These are phyloP conservation scores for Tuberolachnus salignus DNA, from an alignment of 2,888 invertebrate species.

Conservation along the genomic window DNA sequence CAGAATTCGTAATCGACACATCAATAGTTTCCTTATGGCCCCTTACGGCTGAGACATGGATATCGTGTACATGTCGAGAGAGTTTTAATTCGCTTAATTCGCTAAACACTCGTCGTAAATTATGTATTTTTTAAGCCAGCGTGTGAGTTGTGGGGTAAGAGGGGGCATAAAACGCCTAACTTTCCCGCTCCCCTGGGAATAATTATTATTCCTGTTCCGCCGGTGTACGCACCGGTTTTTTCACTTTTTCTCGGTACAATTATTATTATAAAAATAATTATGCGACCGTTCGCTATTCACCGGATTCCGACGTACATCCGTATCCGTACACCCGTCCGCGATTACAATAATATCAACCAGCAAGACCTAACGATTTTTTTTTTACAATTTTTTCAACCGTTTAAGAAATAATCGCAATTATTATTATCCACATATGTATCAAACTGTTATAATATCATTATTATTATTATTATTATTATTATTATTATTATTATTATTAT, in stretches of 20 bases:
- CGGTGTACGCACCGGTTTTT: no score
- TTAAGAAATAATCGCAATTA: not conserved
- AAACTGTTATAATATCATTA: constrained; percentile 18
- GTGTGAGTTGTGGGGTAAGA: no score
- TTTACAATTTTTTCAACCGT: not conserved
- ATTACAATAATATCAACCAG: not conserved
- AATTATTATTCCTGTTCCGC: no score
- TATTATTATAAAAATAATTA: constrained; percentile 18
- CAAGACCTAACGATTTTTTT: not conserved
- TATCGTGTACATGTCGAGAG: no score
- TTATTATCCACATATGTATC: constrained; percentile 7
- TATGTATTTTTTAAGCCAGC: not conserved
- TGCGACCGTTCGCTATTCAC: not conserved
- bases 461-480: not conserved
- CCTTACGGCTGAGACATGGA: no score
- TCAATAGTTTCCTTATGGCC: no score
- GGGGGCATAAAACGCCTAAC: not conserved
- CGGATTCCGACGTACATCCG: not conserved
- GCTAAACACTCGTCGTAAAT: not conserved
- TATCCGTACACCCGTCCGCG: not conserved
- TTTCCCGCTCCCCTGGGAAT: no score
- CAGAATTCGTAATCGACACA: no score
- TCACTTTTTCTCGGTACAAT: constrained; percentile 23
- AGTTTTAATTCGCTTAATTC: no score
- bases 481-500: not conserved